A percentile compares a stretch with the other conserved stretches of the same genome.
These are phyloP conservation scores for Monomorium pharaonis DNA, from an alignment of 1,140 invertebrate genomes.

Conservation along the genomic window DNA sequence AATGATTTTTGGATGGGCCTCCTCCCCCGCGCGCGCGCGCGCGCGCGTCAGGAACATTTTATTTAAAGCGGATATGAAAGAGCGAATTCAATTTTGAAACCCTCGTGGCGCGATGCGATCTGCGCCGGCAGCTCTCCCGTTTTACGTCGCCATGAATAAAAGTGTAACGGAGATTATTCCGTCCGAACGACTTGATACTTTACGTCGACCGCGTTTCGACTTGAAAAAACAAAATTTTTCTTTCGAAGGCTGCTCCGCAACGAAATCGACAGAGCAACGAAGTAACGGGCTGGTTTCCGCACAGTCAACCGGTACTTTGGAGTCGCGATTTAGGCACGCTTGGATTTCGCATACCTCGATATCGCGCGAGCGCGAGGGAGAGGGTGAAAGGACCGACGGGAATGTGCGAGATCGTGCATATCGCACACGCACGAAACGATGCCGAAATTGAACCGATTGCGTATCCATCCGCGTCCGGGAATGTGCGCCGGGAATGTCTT, in stretches of 20 bases:
- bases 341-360: neutral
- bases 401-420: neutral
- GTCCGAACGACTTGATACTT: no score
- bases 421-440: slow-evolving; percentile 33
- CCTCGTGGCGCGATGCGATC: no score
- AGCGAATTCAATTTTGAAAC: neutral
- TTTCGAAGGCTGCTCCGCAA: no score
- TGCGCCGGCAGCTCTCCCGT: neutral
- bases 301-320: neutral
- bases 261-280: neutral
- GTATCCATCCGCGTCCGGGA: slow-evolving; percentile 24
- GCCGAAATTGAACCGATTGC: slow-evolving; percentile 43
- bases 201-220: no score
- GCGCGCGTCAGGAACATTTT: neutral
- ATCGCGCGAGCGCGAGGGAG: neutral
- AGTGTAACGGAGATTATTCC: no score
- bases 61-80: neutral
- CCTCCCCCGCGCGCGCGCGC: neutral
- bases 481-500: slow-evolving; percentile 59
- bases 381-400: neutral
- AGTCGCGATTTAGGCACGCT: neutral
- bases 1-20: neutral
- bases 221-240: no score
- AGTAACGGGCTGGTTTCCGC: neutral
- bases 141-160: neutral